Percentiles rank a stretch among this genome's conserved stretches.
These are phyloP conservation scores for Sylvia atricapilla DNA, from an alignment of 2,113 vertebrate species.

Conservation along the genomic window DNA sequence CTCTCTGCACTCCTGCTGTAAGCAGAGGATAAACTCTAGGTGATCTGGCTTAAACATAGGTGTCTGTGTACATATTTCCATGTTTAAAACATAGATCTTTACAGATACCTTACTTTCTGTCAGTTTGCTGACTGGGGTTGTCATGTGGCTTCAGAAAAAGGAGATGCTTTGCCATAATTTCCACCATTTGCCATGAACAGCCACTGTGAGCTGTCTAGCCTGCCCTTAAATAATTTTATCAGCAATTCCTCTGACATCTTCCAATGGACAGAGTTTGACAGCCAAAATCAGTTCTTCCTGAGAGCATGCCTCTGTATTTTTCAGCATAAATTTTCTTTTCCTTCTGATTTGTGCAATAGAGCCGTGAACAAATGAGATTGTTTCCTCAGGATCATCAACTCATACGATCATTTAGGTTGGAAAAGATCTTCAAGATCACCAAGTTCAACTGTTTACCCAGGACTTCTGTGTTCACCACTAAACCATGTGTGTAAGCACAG, in stretches of 20 bases:
- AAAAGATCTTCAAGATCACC: not conserved
- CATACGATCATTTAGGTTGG: not conserved
- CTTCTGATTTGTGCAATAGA: not conserved
- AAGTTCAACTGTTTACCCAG: not conserved
- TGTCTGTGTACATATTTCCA: accelerated
- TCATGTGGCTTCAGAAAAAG: not conserved
- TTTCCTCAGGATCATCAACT: not conserved
- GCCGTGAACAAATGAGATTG: accelerated
- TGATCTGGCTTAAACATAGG: not conserved
- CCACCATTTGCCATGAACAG: not conserved
- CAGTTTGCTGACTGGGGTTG: not conserved
- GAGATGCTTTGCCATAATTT: not conserved
- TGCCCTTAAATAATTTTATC: not conserved
- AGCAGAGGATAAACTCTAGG: not conserved
- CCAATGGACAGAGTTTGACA: not conserved
- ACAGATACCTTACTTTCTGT: not conserved
- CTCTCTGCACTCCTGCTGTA: not conserved
- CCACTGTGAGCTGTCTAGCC: not conserved
- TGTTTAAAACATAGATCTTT: not conserved
- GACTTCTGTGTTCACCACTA: not conserved
- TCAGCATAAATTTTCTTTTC: not conserved
- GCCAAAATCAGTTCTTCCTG: not conserved
- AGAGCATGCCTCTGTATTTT: not conserved
- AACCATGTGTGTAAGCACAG: not conserved
- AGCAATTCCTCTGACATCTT: not conserved